Base-by-base conservation (phyloP, 2,113 vertebrate species). In the Psephotus haematonotus region DNA sequence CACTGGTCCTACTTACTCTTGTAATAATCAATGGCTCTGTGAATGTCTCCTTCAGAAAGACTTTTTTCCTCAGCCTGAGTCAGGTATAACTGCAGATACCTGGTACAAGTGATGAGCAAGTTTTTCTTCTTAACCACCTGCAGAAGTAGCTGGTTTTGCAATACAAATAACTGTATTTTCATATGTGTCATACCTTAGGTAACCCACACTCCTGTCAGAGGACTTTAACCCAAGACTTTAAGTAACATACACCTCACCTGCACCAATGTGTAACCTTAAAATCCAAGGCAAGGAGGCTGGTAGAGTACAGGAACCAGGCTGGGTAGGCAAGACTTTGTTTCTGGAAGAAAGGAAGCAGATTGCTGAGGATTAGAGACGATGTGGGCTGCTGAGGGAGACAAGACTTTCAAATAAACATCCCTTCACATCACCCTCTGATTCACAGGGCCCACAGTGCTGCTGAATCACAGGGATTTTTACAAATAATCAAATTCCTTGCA, bases 401-500 rank as follows among this genome's bases (percentile, higher is more conserved):
- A 88, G 86, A 65, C 27, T 91, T 95, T 62, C 83, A 95, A 92
- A 95, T 86, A 97, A 93, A 95, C 91, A 88, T 86, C 94, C 82
- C 86, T 31, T 90, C 86, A 79, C 71, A 78, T 92, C 92, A 86
- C 46, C 76, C 68, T 63, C 76, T 80, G 86, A 86, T 86, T 86
- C 95, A 92, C 77, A 90, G 67, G 84, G 72, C 72, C 60, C 83
- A 55, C 43, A 81, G 72, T 9, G 50, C 88, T 91, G 82, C 86
- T 93, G 91, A 93, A 88, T 86, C 86, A 76, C 86, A n/a, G 57
- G 27, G 47, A 85, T 86, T 91, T 92, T 88, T 95, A 87, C 95
- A 96, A 95, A 96, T 93, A 97, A 95, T 95, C 93, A 91, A 93
- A 92, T 92, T 69, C 65, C 83, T 95, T 71, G 52, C 47, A 60